Evolutionary conservation across 2,797 vertebrate genomes (phyloP).

Genomic region (Choloepus didactylus): DNA sequence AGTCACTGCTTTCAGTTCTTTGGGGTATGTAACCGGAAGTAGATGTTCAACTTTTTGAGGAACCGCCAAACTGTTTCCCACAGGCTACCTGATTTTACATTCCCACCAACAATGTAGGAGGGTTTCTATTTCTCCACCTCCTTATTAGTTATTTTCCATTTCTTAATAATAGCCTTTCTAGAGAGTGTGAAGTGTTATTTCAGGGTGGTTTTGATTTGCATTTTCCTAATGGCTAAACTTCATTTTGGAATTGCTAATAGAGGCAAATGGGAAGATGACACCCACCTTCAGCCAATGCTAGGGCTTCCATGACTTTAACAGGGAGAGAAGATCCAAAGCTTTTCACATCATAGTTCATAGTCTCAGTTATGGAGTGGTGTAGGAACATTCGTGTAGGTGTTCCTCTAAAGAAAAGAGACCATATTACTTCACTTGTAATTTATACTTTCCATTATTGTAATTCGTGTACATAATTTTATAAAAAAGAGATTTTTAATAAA

Average conservation of each 20-base stretch:
- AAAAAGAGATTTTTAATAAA: not conserved
- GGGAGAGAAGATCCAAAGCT: constrained; percentile 96
- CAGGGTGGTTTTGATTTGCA: no score
- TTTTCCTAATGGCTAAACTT: not conserved
- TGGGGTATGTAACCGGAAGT: no score
- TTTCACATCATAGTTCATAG: constrained; percentile 94
- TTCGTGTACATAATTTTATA: not conserved
- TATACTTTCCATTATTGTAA: not conserved
- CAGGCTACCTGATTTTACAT: no score
- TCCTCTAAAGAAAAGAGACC: constrained; percentile 87
- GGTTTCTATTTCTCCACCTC: no score
- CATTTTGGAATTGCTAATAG: not conserved
- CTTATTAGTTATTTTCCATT: no score
- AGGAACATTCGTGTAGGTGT: constrained; percentile 92
- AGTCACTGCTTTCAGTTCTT: no score
- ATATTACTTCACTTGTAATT: not conserved
- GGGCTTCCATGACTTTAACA: constrained; percentile 97
- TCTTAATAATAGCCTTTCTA: no score
- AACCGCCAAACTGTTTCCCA: no score
- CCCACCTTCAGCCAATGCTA: constrained; percentile 93
- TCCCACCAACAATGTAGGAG: no score
- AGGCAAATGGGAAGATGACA: constrained; percentile 8
- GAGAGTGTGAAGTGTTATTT: no score
- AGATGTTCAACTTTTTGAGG: no score
- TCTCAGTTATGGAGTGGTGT: constrained; percentile 90